Percentiles rank a stretch among this genome's conserved stretches.
Conservation (phyloP, 2,113 vertebrate species). For the Nibea albiflora region DNA sequence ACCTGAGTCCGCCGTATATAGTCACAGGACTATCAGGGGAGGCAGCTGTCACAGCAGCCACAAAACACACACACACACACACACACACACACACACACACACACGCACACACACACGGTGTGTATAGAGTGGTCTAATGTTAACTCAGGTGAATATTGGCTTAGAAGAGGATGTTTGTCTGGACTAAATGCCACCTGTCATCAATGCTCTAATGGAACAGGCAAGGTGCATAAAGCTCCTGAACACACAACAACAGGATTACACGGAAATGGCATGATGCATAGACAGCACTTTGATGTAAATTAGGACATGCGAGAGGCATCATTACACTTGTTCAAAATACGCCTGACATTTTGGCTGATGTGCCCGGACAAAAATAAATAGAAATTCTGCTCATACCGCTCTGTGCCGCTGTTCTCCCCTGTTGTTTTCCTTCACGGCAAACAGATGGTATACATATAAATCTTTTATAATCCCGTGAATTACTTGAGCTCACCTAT, state of each 20-base stretch:
- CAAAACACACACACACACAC: conserved; percentile 47
- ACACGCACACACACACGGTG: conserved; percentile 38
- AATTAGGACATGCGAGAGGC: neutral
- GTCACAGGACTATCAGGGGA: conserved; percentile 64
- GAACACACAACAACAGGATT: conserved; percentile 32
- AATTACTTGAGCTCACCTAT: conserved; percentile 1
- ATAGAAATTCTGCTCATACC: conserved; percentile 11
- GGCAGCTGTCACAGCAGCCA: conserved; percentile 68
- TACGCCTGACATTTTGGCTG: neutral
- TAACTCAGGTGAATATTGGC: conserved; percentile 77
- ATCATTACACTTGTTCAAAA: neutral
- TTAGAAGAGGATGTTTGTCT: conserved; percentile 74
- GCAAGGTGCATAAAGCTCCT: conserved; percentile 38
- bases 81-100: conserved; percentile 42
- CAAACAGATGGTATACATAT: neutral
- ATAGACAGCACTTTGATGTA: conserved; percentile 17
- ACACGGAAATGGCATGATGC: conserved; percentile 33
- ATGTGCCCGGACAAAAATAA: neutral
- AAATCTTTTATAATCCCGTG: neutral
- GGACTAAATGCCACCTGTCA: conserved; percentile 77
- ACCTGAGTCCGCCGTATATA: conserved; percentile 73
- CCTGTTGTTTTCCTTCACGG: neutral
- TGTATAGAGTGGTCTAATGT: conserved; percentile 65
- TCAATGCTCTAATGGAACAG: conserved; percentile 68
- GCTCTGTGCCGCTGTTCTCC: neutral